Conservation (phyloP, 2,888 invertebrate species). For the Volucella zonaria region DNA sequence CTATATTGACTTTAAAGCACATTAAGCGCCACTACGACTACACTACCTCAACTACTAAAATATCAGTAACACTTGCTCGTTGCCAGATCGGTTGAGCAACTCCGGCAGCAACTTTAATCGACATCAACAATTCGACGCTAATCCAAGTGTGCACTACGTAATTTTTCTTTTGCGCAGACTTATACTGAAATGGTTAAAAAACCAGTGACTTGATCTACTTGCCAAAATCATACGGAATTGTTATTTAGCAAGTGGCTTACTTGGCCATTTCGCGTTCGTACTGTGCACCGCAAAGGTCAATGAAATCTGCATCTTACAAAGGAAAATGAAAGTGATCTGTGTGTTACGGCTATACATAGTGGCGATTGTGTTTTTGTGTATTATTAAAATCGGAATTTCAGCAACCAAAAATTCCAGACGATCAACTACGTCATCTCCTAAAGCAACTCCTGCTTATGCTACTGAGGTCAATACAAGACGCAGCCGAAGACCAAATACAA, state of each 20-base stretch:
- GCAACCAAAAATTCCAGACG: conserved; percentile 42
- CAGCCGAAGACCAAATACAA: conserved; percentile 27
- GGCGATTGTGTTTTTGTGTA: conserved; percentile 53
- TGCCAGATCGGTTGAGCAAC: conserved; percentile 63
- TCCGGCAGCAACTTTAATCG: conserved; percentile 63
- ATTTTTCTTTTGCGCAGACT: conserved; percentile 8
- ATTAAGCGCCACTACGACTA: conserved; percentile 7
- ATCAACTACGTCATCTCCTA: conserved; percentile 33
- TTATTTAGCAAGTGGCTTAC: conserved; percentile 7
- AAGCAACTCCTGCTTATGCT: conserved; percentile 1
- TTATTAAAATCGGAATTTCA: conserved; percentile 46
- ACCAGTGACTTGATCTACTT: conserved; percentile 44
- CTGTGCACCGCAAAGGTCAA: conserved; percentile 52
- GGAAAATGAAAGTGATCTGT: conserved; percentile 70
- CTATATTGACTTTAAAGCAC: conserved; percentile 60
- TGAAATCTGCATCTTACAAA: conserved; percentile 62
- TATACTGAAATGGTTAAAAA: conserved; percentile 9
- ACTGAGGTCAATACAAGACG: conserved; percentile 24
- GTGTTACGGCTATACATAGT: conserved; percentile 61
- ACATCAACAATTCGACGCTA: conserved; percentile 63
- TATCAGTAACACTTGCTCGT: conserved; percentile 36
- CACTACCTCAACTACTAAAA: conserved; percentile 35
- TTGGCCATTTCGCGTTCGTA: conserved; percentile 47
- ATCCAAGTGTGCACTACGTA: conserved; percentile 47
- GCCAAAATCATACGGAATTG: conserved; percentile 41